phyloP scores from a whole-genome alignment of 1,140 invertebrate species.

The Tetragonula clypearis region DNA sequence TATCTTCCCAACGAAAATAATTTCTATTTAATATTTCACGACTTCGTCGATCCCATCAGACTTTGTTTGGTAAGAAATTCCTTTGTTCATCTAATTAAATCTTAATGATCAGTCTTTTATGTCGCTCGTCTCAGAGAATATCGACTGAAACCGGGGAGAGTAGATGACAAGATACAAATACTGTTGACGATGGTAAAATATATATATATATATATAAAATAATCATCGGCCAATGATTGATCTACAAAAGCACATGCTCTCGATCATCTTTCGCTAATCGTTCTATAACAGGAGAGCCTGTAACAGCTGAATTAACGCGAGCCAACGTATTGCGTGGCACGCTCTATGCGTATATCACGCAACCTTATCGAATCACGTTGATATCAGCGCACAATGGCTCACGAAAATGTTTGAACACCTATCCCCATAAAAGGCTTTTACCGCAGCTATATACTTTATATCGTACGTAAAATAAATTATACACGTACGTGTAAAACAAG shows the following conservation, averaged over 20 bases:
- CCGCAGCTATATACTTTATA: no score
- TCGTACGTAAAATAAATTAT: no score
- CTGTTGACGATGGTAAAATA: background rate
- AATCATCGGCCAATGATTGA: background rate
- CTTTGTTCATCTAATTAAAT: background rate
- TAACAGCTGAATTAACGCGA: constrained; percentile 15
- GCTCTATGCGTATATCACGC: constrained; percentile 46
- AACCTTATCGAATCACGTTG: constrained; percentile 48
- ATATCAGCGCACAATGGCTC: constrained; percentile 38
- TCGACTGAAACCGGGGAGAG: background rate
- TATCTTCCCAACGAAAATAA: background rate
- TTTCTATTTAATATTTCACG: background rate
- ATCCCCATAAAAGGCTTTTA: background rate
- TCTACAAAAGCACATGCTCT: background rate
- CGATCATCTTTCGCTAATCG: background rate
- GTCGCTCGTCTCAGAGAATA: background rate
- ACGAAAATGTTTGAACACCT: background rate
- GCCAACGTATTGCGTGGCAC: constrained; percentile 43
- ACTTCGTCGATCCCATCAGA: background rate
- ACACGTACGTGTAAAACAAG: background rate
- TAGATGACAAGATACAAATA: background rate
- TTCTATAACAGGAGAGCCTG: background rate
- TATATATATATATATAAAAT: no score
- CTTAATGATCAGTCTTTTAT: background rate
- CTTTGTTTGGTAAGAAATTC: background rate